Base-by-base conservation (phyloP, 1,140 invertebrate genomes). In the Cepaea nemoralis region DNA sequence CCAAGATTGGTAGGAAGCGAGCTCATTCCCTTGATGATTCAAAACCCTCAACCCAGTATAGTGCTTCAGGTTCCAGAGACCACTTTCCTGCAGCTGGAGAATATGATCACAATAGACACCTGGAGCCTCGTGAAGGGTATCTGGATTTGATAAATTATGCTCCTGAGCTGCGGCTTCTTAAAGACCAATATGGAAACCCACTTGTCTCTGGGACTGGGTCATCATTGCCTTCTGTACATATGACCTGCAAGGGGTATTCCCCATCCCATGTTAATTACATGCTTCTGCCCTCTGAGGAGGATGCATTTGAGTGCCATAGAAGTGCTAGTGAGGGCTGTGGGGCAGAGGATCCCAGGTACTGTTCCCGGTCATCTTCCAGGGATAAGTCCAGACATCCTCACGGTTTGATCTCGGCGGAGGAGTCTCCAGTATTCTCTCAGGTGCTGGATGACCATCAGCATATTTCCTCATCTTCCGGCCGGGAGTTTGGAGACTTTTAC, bases 111-210 rank as follows among this genome's bases (percentile, higher is more conserved):
- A 67, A 83, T 76, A 82, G 84, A 3, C 83, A 85, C 45, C 71
- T 85, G 31, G 77, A 85, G 35, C 84, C 84, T 31, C 76, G 82
- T 5, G 78, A 69, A 55, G 55, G 81, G 22, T 85, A 85, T 45
- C 45, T 85, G 14, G 77, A 85, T 50, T 80, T 85, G 2, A 66
- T 83, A 3, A 85, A 83, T 69, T 80, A 83, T 48, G 84, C 82
- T 0, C 84, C 84, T 33, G 84, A 83, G 33, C 59, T 83, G 19
- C 67, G 73, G 1, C 66, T 74, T 27, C 42, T 79, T 45, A 59
- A 39, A 14, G 73, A 66, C 27, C 59, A n/a, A 63, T 63, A 63
- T 63, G 59, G 59, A 63, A 63, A 63, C 33, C n/a, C n/a, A 31
- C 59, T 63, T 63, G 27, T 63, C 27, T 63, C 59, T 31, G 59